Conservation (phyloP, 2,888 invertebrate genomes). For the Heliconius ethilla region DNA sequence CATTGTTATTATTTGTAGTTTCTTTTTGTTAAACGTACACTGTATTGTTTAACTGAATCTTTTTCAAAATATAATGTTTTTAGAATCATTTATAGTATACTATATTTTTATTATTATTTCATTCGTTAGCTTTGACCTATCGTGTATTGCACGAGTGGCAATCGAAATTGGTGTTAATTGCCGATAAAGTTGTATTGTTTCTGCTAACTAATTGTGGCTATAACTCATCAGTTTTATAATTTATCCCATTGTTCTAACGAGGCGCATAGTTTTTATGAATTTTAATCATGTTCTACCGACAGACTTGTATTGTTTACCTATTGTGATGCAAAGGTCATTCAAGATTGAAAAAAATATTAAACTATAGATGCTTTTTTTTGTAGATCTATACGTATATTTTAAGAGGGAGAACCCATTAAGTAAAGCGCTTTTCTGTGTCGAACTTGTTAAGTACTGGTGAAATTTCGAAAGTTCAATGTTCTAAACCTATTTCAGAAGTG, state of each 20-base stretch:
- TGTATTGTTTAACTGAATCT: background rate
- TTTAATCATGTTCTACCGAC: conserved; percentile 26
- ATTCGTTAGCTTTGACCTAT: conserved; percentile 1
- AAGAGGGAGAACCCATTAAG: background rate
- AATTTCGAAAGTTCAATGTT: background rate
- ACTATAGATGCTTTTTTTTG: background rate
- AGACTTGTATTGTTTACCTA: conserved; percentile 15
- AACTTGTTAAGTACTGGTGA: background rate
- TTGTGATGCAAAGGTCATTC: conserved; percentile 6
- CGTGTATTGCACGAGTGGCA: conserved; percentile 31
- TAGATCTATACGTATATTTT: background rate
- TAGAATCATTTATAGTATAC: background rate
- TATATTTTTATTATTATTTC: background rate
- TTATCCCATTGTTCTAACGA: conserved; percentile 38
- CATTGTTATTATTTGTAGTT: conserved; percentile 6
- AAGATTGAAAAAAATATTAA: background rate
- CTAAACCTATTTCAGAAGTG: background rate
- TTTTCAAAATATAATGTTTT: background rate
- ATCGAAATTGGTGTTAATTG: conserved; percentile 41
- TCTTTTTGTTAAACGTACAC: background rate
- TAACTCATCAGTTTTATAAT: conserved; percentile 38
- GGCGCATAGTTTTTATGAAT: conserved; percentile 38
- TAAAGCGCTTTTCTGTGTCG: background rate
- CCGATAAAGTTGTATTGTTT: conserved; percentile 42
- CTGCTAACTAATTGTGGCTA: conserved; percentile 26